Evolutionary conservation across 1,140 invertebrate genomes (phyloP).

Genomic region (Drosophila subpulchrella): DNA sequence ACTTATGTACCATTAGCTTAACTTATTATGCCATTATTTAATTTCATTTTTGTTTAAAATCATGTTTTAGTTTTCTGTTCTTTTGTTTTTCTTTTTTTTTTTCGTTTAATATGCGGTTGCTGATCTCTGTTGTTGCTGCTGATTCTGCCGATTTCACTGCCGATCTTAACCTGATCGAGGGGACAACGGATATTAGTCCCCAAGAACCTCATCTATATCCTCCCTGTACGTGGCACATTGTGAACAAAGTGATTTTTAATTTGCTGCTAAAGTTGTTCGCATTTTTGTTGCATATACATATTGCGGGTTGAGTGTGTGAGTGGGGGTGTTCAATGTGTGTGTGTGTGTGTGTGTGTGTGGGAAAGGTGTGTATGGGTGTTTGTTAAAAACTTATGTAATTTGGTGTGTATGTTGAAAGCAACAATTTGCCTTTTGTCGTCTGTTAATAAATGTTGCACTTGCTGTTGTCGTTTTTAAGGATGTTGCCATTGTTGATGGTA

Average conservation of each 20-base stretch:
- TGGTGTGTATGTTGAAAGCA: slow-evolving; percentile 30
- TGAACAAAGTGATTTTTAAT: slow-evolving; percentile 66
- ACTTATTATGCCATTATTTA: slow-evolving; percentile 82
- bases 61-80: slow-evolving; percentile 71
- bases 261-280: slow-evolving; percentile 58
- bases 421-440: slow-evolving; percentile 39
- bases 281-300: slow-evolving; percentile 40
- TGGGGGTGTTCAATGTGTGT: not conserved
- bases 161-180: slow-evolving; percentile 46
- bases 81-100: slow-evolving; percentile 18
- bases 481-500: slow-evolving; percentile 2
- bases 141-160: slow-evolving; percentile 45
- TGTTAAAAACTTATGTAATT: slow-evolving; percentile 68
- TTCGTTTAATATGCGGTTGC: slow-evolving; percentile 48
- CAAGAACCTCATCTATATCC: slow-evolving; percentile 19
- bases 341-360: slow-evolving; percentile 4
- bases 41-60: slow-evolving; percentile 76
- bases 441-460: slow-evolving; percentile 47
- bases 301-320: slow-evolving; percentile 24
- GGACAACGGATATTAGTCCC: slow-evolving; percentile 12
- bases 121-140: slow-evolving; percentile 33
- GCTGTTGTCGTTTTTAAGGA: slow-evolving; percentile 20
- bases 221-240: slow-evolving; percentile 60
- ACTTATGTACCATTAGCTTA: slow-evolving; percentile 83
- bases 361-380: slow-evolving; percentile 24